Evolutionary conservation across 2,113 vertebrate genomes (phyloP).

Genomic region (Osmerus eperlanus): DNA sequence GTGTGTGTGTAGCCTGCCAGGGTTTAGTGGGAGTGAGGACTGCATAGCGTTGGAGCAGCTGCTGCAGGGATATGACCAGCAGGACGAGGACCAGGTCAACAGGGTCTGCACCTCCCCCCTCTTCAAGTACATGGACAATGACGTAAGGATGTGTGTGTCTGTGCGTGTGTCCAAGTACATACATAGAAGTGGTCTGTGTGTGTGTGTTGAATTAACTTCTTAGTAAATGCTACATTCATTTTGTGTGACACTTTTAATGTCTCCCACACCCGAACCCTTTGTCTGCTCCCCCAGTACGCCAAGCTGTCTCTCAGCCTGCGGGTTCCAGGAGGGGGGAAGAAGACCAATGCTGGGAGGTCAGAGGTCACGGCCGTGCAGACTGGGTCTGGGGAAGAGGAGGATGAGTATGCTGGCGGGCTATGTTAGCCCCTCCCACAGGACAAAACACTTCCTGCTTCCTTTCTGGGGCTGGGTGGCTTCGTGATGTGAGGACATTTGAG

Average conservation of each 20-base stretch:
- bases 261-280: too few relatives aligned
- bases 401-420: slow-evolving; percentile 54
- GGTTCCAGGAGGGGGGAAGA: slow-evolving; percentile 81
- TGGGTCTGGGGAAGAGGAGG: slow-evolving; percentile 31
- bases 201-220: background rate
- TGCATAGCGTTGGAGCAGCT: slow-evolving; percentile 87
- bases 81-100: slow-evolving; percentile 90
- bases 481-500: background rate
- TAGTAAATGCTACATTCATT: too few relatives aligned
- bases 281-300: slow-evolving; percentile 74
- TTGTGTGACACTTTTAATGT: too few relatives aligned
- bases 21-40: slow-evolving; percentile 94
- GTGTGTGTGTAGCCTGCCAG: slow-evolving; percentile 80
- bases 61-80: slow-evolving; percentile 91
- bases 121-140: slow-evolving; percentile 99
- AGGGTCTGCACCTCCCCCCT: slow-evolving; percentile 91
- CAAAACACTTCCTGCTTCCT: background rate
- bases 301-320: slow-evolving; percentile 81
- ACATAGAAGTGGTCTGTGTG: background rate
- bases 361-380: slow-evolving; percentile 13
- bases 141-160: slow-evolving; percentile 75
- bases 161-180: background rate
- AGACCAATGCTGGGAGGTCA: slow-evolving; percentile 72
- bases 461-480: slow-evolving; percentile 2
- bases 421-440: slow-evolving; percentile 22